Conservation (phyloP, 2,888 invertebrate species). For the Nowickia ferox region DNA sequence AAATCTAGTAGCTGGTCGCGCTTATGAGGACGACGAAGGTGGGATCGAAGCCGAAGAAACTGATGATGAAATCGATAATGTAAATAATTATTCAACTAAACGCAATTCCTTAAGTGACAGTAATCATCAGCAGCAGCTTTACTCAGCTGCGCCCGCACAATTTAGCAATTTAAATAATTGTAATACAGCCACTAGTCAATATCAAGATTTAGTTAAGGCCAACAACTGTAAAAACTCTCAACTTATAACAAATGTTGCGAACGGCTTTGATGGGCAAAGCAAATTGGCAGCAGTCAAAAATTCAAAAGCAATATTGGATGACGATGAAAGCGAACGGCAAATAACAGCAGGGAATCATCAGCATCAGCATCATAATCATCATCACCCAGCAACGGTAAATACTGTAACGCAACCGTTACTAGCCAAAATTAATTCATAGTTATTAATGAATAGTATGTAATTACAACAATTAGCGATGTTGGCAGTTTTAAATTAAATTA, state of each 20-base stretch:
- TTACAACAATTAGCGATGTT: neutral
- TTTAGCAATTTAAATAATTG: conserved; percentile 47
- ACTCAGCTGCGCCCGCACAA: neutral
- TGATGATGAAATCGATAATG: conserved; percentile 29
- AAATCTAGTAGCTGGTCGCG: conserved; percentile 56
- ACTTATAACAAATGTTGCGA: conserved; percentile 75
- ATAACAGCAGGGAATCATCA: conserved; percentile 62
- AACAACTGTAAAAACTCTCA: conserved; percentile 80
- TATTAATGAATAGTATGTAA: conserved; percentile 22
- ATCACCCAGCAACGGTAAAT: conserved; percentile 34
- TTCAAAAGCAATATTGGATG: conserved; percentile 7
- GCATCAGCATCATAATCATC: conserved; percentile 51
- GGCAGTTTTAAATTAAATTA: conserved; percentile 11
- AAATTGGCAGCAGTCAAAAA: conserved; percentile 33
- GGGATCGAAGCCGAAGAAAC: conserved; percentile 46
- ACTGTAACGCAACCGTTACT: conserved; percentile 80
- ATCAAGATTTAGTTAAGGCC: conserved; percentile 77
- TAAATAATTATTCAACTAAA: conserved; percentile 23
- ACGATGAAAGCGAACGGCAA: neutral
- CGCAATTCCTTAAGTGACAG: conserved; percentile 24
- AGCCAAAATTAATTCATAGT: conserved; percentile 79
- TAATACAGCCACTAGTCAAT: conserved; percentile 50
- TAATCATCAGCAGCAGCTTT: conserved; percentile 37
- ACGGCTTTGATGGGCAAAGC: conserved; percentile 67
- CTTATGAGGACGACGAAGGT: conserved; percentile 40